A percentile compares a stretch with the other conserved stretches of the same genome.
Conservation (phyloP, 2,797 vertebrate species). For the Botia almorhae region DNA sequence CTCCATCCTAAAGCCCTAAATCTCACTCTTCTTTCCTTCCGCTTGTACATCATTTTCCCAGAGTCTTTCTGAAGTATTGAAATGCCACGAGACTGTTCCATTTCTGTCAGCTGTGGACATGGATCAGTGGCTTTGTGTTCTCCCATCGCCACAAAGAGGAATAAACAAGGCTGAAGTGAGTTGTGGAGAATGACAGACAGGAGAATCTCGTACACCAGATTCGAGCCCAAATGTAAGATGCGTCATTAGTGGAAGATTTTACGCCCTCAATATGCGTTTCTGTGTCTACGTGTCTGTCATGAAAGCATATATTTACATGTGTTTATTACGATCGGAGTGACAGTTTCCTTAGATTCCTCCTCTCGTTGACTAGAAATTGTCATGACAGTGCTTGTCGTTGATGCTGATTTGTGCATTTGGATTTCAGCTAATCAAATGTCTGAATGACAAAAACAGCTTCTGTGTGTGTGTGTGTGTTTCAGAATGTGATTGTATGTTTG, state of each 20-base stretch:
- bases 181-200: conserved; percentile 29
- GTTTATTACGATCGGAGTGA: neutral
- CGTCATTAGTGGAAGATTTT: conserved; percentile 26
- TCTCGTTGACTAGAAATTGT: neutral
- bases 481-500: too few relatives aligned
- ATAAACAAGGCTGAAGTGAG: conserved; percentile 22
- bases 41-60: neutral
- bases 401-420: neutral
- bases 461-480: neutral
- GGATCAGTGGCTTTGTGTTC: conserved; percentile 24
- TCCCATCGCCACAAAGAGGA: conserved; percentile 28
- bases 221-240: neutral
- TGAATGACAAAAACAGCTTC: neutral
- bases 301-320: conserved; percentile 23
- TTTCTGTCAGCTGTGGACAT: conserved; percentile 49
- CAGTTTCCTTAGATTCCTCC: neutral
- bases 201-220: conserved; percentile 8
- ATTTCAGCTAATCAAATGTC: neutral
- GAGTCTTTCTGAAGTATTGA: conserved; percentile 8
- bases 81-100: conserved; percentile 37
- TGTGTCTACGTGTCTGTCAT: conserved; percentile 17
- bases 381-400: neutral
- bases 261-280: conserved; percentile 9
- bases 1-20: neutral
- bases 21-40: neutral